Evolutionary conservation across 2,888 invertebrate genomes (phyloP).

Genomic region (Cryptophagus acutangulus): DNA sequence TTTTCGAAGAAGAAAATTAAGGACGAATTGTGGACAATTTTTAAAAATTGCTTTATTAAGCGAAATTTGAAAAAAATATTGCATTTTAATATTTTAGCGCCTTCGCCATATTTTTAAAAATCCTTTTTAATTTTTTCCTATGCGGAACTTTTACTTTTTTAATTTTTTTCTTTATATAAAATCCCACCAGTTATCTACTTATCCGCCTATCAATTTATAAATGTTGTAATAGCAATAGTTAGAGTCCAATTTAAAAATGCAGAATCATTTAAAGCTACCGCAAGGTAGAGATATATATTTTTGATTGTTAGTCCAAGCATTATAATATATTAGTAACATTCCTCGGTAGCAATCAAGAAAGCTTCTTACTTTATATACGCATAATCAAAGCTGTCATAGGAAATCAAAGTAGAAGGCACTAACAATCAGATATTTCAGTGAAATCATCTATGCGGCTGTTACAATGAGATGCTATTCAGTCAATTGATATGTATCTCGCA

Average conservation of each 20-base stretch:
- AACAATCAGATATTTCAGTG: conserved; percentile 10
- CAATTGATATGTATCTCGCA: conserved; percentile 22
- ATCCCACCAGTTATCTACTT: too few species aligned
- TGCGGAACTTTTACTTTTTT: too few species aligned
- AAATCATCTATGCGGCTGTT: conserved; percentile 8
- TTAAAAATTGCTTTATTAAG: too few species aligned
- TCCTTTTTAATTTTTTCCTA: too few species aligned
- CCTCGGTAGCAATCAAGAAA: conserved; percentile 20
- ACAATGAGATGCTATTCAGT: conserved; percentile 17
- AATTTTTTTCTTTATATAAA: too few species aligned
- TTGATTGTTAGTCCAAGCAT: conserved; percentile 8
- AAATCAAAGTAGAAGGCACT: conserved; percentile 14
- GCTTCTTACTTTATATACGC: conserved; percentile 17
- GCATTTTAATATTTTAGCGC: too few species aligned
- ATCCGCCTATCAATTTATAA: too few species aligned
- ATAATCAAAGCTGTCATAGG: conserved; percentile 21
- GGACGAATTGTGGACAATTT: too few species aligned
- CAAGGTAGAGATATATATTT: conserved; percentile 3
- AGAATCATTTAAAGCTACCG: conserved; percentile 7
- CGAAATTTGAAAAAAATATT: too few species aligned
- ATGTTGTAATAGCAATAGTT: conserved; percentile 1
- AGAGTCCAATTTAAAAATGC: conserved; percentile 8
- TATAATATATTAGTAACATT: conserved; percentile 16
- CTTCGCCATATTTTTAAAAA: too few species aligned
- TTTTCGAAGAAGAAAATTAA: too few species aligned